Evolutionary conservation across 2,888 invertebrate species (phyloP), one percentile per base, ranked within the genome.

Genomic region (Yponomeuta plumbellus): DNA sequence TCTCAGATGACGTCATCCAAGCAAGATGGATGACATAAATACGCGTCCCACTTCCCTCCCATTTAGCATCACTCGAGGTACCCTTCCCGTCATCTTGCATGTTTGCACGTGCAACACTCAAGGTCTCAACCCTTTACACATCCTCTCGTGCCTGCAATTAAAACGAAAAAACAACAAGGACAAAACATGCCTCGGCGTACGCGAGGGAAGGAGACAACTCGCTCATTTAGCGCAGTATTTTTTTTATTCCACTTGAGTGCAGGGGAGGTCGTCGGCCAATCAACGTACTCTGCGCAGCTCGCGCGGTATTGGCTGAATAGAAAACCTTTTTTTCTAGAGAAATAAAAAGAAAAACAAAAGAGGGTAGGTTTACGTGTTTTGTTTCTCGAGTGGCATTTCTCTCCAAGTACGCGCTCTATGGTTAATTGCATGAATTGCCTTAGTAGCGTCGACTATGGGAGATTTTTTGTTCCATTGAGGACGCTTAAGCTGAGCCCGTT

Each of bases 291-390:
- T 81, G 76, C 81, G 79, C 80, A 80, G 78, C 85, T 81, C 80
- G 87, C 84, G 83, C 80, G 84, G 80, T 89, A 91, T 90, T 89
- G 90, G 90, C 86, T 87, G 87, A 88, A 90, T 86, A 85, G 86
- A 86, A 85, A 88, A 80, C 80, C 85, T 20, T 66, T 66, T 66
- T 61, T 84, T 79, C 74, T 83, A 17, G 5, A 52, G 17, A 52
- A 52, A 52, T 79, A 85, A 86, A 82, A 81, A 78, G 76, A 80
- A 88, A 88, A 88, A 87, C 86, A 88, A 89, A 86, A 84, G 83
- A 85, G 89, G 90, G 90, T 88, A 88, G 89, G 85, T 88, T 88
- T 84, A 85, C 85, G 84, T 85, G 88, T 89, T 90, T 89, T 89
- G 88, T 90, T 88, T 86, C 82, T 88, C 82, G 81, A 90, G 90